Base-by-base conservation (phyloP, 23 tunicate genomes). In the Trididemnum miniatum region DNA sequence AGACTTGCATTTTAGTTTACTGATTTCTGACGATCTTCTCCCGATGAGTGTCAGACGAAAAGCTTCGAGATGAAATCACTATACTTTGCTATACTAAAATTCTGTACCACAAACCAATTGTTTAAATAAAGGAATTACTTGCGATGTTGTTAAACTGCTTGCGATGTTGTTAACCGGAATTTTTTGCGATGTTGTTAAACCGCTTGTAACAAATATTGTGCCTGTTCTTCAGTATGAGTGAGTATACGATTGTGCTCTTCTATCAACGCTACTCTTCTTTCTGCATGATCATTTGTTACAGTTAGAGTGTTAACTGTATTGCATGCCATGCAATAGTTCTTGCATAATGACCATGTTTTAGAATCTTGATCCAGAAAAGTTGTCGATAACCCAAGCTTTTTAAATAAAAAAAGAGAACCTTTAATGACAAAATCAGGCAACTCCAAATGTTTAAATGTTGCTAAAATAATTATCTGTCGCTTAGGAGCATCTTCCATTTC, bases 181-280 rank as follows among this genome's bases (percentile, higher is more conserved):
- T 69, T 32, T 32, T 69, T 69, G 20, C 79, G 57, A 73, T 73
- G 79, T 24, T 73, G 59, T 20, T 28, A 73, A 73, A 73, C 79
- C 57, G 38, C 79, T 26, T 73, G 79, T 20, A 73, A 26, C n/a
- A 77, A 37, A 34, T 29, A 77, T 57, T 77, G 82, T 29, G 31
- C 12, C n/a, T 77, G 82, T n/a, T 77, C 37, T 77, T 77, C 82
- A 77, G 3, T 33, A 52, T 77, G 66, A 31, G 82, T 73, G 30
- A 73, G 59, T 5, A 39, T 20, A 26, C 79, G 59, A 25, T 73
- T 73, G 79, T 37, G 38, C 27, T 38, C 79, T 39, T 73, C 59
- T n/a, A 73, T 26, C 2, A 73, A 34, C 20, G 59, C 79, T n/a
- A 73, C 79, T 73, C 82, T 67, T 30, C 82, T 50, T 38, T 77